These are phyloP conservation scores for Diprion similis DNA, from an alignment of 1,140 invertebrate species.

Conservation along the genomic window DNA sequence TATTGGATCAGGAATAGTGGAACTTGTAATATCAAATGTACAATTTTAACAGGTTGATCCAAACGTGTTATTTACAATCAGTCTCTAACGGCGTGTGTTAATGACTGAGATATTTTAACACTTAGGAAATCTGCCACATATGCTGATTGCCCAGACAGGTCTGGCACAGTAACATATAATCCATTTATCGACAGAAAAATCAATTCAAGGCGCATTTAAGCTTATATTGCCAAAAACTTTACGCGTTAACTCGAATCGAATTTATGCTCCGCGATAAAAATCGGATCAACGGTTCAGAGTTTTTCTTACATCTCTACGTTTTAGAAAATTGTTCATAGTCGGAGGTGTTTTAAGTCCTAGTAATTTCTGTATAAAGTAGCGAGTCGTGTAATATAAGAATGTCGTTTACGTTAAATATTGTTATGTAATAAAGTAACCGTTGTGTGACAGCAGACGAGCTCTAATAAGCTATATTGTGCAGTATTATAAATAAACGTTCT, in stretches of 20 bases:
- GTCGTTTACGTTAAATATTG: conserved; percentile 46
- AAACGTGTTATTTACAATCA: too few relatives aligned
- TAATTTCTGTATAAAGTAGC: conserved; percentile 38
- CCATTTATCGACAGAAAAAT: too few relatives aligned
- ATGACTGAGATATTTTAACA: too few relatives aligned
- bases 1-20: not conserved
- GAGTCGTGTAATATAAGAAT: conserved; percentile 43
- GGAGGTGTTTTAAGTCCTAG: conserved; percentile 20
- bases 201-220: conserved; percentile 10
- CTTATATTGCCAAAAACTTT: not conserved
- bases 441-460: conserved; percentile 24
- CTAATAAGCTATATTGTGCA: conserved; percentile 47
- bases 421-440: not conserved
- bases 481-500: conserved; percentile 49
- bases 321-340: conserved; percentile 23
- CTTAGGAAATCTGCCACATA: too few relatives aligned
- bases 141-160: too few relatives aligned
- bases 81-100: too few relatives aligned
- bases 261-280: not conserved
- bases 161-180: too few relatives aligned
- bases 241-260: too few relatives aligned
- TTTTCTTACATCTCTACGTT: not conserved
- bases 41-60: too few relatives aligned
- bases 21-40: not conserved
- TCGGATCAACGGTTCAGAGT: not conserved